Percentiles rank a stretch among this genome's conserved stretches.
Evolutionary conservation across 2,888 invertebrate genomes (phyloP).

Genomic region (Incurvaria masculella): DNA sequence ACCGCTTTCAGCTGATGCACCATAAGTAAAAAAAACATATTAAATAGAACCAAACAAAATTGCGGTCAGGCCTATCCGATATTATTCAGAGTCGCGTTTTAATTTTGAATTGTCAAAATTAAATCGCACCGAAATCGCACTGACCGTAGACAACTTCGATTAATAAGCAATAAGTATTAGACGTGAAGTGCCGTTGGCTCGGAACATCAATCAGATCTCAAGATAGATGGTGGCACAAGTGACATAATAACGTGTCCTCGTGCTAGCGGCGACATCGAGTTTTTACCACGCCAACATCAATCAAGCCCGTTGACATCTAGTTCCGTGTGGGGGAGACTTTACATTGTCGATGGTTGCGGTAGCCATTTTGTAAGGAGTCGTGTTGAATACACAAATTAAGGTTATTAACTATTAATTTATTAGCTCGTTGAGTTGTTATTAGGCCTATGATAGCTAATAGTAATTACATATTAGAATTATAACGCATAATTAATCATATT

Average conservation of each 20-base stretch:
- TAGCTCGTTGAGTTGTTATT: background rate
- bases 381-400: background rate
- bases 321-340: conserved; percentile 33
- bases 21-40: no score
- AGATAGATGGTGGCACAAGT: conserved; percentile 15
- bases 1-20: no score
- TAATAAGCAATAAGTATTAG: background rate
- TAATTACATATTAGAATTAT: no score
- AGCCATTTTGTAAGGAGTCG: background rate
- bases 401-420: background rate
- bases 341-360: background rate
- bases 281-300: conserved; percentile 43
- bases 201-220: background rate
- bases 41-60: no score
- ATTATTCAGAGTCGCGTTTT: no score
- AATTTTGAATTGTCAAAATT: no score
- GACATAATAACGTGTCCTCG: conserved; percentile 46
- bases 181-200: background rate
- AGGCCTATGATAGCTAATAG: no score
- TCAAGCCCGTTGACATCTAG: conserved; percentile 34
- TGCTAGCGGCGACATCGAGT: conserved; percentile 34
- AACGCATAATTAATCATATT: no score
- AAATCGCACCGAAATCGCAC: no score
- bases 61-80: no score
- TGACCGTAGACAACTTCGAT: background rate